A percentile compares a stretch with the other conserved stretches of the same genome.
Conservation (phyloP, 2,113 vertebrate species). For the Nibea albiflora region DNA sequence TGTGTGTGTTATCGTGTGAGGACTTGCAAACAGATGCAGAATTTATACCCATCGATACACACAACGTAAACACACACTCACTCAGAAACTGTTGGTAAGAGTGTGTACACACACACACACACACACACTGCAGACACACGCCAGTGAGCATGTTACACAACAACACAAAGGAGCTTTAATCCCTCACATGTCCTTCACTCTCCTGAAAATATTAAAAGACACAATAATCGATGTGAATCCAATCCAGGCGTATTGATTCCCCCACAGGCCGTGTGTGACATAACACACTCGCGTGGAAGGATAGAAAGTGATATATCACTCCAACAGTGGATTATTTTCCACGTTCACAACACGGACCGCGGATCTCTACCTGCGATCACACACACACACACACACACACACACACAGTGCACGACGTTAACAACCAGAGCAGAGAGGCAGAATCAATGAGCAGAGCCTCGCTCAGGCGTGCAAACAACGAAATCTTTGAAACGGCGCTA, state of each 20-base stretch:
- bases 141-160: slow-evolving; percentile 64
- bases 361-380: background rate
- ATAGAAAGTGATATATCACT: background rate
- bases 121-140: slow-evolving; percentile 29
- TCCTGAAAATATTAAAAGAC: too few species aligned
- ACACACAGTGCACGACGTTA: slow-evolving; percentile 35
- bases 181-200: slow-evolving; percentile 26
- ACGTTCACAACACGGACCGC: slow-evolving; percentile 5
- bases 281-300: slow-evolving; percentile 44
- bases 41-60: slow-evolving; percentile 20
- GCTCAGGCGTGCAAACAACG: slow-evolving; percentile 61
- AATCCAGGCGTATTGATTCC: slow-evolving; percentile 44
- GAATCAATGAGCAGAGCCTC: slow-evolving; percentile 30
- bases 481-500: slow-evolving; percentile 69
- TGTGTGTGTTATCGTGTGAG: slow-evolving; percentile 46
- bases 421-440: background rate
- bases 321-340: background rate
- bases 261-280: slow-evolving; percentile 53
- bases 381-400: too few species aligned
- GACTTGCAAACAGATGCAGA: slow-evolving; percentile 55
- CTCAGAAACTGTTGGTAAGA: slow-evolving; percentile 23
- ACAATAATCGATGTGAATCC: background rate
- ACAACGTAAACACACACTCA: slow-evolving; percentile 19
- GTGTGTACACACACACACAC: background rate
- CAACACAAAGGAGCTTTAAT: slow-evolving; percentile 60